These are phyloP conservation scores for Drosophila anceps DNA, from an alignment of 2,888 invertebrate genomes.

Conservation along the genomic window DNA sequence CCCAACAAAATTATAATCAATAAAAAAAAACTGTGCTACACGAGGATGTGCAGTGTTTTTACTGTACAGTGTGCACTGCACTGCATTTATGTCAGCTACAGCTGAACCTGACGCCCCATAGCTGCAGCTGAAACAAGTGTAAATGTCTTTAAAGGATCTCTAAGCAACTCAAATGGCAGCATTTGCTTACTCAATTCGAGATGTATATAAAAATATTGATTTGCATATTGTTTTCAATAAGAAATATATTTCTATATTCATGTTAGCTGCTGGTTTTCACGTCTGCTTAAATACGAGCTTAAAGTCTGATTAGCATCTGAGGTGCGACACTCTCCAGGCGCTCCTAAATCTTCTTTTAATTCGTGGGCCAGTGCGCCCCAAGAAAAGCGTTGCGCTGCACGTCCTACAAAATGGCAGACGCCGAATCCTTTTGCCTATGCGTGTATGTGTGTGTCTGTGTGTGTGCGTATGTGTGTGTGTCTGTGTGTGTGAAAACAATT, in stretches of 20 bases:
- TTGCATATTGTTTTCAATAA: neutral
- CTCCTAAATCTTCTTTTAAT: constrained; percentile 42
- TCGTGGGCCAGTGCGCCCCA: constrained; percentile 11
- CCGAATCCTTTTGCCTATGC: constrained; percentile 33
- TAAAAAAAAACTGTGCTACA: no score
- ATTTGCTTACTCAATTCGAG: neutral
- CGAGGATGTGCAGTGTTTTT: no score
- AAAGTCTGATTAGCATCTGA: constrained; percentile 20
- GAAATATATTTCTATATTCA: neutral
- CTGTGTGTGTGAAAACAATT: constrained; percentile 48
- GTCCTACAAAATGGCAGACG: constrained; percentile 45
- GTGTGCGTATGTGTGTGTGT: constrained; percentile 3
- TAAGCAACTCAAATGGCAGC: neutral
- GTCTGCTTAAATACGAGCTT: constrained; percentile 3
- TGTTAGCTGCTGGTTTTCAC: neutral
- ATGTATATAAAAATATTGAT: neutral
- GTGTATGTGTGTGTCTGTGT: no score
- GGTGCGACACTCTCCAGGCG: constrained; percentile 16
- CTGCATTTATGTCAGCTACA: neutral
- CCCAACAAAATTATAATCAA: no score
- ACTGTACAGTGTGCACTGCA: no score
- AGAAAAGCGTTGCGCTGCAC: constrained; percentile 37
- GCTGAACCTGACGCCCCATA: neutral
- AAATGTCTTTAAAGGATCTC: neutral
- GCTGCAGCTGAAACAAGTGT: neutral